Evolutionary conservation across 1,140 invertebrate genomes (phyloP), one percentile per base, ranked within the genome.

Genomic region (Procambarus clarkii): DNA sequence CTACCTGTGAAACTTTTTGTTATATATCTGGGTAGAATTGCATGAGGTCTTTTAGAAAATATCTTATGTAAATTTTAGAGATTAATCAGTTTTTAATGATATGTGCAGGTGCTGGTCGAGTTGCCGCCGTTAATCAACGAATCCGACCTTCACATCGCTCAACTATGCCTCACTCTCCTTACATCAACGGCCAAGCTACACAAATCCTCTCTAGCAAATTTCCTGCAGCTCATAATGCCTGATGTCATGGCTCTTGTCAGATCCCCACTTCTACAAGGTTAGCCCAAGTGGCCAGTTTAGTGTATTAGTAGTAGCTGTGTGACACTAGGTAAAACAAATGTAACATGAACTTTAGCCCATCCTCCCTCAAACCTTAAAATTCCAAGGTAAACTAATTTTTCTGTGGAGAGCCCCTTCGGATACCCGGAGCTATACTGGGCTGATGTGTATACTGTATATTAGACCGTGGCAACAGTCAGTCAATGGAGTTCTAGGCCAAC

Each of bases 91-190:
- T 34, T 34, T 64, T 21, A 64, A 5, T 21, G 1, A 64, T 4
- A 4, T 58, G 92, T 93, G 88, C 94, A 95, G 94, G 96, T 97
- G 50, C 96, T 98, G 92, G 95, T 96, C 24, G 98, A 99, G 94
- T 95, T 99, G 93, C 97, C 98, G 69, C 96, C 98, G 69, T 95
- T 99, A 45, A 96, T 99, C 83, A 98, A 96, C 93, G 99, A 99
- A 94, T 96, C 97, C 79, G 99, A 99, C 95, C 95, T 99, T 60
- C 98, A 99, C 95, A 98, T 99, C 93, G 98, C 98, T 69, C 98
- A 99, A 95, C 96, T 98, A 93, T 97, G 97, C 64, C 95, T 98
- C 77, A 96, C 96, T 48, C 95, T 98, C 69, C 95, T 98, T 46
- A 97, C 96, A 60, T 96, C 96, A n/a, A 96, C 97, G 96, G 97